Conservation (phyloP, 2,797 vertebrate genomes). For the Oreortyx pictus region DNA sequence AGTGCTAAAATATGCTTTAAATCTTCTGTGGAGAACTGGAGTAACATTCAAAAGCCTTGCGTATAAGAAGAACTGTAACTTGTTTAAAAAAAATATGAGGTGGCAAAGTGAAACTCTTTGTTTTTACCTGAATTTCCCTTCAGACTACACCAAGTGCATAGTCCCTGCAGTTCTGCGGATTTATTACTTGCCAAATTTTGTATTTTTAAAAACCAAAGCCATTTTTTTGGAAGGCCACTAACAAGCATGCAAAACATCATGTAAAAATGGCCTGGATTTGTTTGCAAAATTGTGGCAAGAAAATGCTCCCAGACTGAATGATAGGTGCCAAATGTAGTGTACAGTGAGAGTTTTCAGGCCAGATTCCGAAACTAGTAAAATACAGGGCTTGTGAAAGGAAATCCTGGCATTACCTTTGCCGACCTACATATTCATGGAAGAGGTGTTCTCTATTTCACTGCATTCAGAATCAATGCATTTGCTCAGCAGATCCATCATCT, state of each 20-base stretch:
- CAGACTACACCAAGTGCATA: neutral
- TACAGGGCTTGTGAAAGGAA: neutral
- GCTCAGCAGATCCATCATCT: conserved; percentile 44
- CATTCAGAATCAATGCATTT: conserved; percentile 46
- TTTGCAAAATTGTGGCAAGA: conserved; percentile 22
- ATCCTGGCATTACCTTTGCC: neutral
- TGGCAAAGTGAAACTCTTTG: neutral
- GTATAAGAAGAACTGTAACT: neutral
- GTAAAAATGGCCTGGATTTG: conserved; percentile 15
- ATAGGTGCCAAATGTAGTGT: conserved; percentile 9
- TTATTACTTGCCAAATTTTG: conserved; percentile 31
- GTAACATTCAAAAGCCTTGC: neutral
- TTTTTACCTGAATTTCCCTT: conserved; percentile 37
- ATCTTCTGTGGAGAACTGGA: neutral
- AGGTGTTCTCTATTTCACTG: neutral
- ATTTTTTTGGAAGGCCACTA: neutral
- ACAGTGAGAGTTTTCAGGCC: neutral
- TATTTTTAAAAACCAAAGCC: conserved; percentile 22
- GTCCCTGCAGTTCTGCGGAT: neutral
- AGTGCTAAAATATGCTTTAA: neutral
- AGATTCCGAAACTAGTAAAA: conserved; percentile 4
- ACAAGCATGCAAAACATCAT: neutral
- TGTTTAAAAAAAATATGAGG: neutral
- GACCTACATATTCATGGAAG: neutral
- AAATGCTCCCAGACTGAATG: conserved; percentile 1